Evolutionary conservation across 2,797 vertebrate species (phyloP).

Genomic region (Danio tinwini): DNA sequence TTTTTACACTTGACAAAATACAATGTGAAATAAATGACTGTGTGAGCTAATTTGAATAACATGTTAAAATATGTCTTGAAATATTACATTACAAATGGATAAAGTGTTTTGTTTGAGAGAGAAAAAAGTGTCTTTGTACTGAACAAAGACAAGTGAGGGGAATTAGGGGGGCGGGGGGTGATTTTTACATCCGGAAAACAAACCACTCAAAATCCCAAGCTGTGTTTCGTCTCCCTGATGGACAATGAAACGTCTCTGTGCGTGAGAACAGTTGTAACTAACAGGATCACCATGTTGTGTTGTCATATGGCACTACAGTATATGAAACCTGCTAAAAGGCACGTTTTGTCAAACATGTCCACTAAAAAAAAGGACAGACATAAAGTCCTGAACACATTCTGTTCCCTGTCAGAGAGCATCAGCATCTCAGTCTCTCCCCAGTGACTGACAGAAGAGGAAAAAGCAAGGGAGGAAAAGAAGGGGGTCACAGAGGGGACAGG

Average conservation of each 20-base stretch:
- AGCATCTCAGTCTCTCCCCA: background rate
- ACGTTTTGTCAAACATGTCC: background rate
- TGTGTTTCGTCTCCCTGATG: background rate
- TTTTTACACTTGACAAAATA: background rate
- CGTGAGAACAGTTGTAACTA: conserved; percentile 1
- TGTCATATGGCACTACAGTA: background rate
- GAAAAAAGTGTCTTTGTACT: too few relatives aligned
- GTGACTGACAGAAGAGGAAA: conserved; percentile 31
- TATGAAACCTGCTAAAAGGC: background rate
- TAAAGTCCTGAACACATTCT: conserved; percentile 34
- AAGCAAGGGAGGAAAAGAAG: conserved; percentile 38
- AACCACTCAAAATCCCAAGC: conserved; percentile 21
- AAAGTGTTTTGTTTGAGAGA: too few relatives aligned
- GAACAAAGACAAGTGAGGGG: background rate
- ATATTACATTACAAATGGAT: background rate
- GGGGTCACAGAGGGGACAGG: conserved; percentile 43
- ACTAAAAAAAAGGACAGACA: background rate
- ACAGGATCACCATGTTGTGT: background rate
- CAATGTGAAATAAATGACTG: background rate
- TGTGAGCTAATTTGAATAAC: background rate
- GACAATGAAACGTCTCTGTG: background rate
- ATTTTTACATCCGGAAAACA: background rate
- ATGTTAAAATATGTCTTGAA: background rate
- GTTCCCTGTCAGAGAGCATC: conserved; percentile 29
- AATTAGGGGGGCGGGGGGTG: background rate